Base-by-base conservation (phyloP, 2,888 invertebrate genomes). In the Aphodius sticticus region DNA sequence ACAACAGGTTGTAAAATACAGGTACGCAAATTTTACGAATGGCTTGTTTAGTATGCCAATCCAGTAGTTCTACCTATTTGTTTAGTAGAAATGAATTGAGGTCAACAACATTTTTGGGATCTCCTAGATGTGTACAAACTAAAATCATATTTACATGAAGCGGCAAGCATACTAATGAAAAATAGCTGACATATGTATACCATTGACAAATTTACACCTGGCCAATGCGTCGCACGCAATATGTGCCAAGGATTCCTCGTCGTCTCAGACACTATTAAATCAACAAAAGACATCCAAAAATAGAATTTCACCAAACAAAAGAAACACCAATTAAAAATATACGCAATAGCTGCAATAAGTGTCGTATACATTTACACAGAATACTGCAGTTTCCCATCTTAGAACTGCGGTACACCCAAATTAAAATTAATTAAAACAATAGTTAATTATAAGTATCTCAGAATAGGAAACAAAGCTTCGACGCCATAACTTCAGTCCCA, bases 121-220 rank as follows among this genome's bases (percentile, higher is more conserved):
- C 26, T 1, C 3, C 26, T 2, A 26, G 26, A 26, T 26, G 26
- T 26, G 26, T 2, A 26, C 26, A 26, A 26, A 26, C 26, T 26
- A 3, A 26, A 26, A 26, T 26, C 26, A 26, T 26, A 26, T 26
- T 26, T 26, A 53, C 53, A 12, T 53, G 53, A 7, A 53, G 9
- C 12, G 9, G 9, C 53, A 53, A 5, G 1, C 53, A 5, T 6
- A 53, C 53, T 2, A 12, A 53, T 53, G 53, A 53, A 53, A 53
- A 53, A 53, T 5, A 9, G 53, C 53, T 5, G 53, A 53, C 53
- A 53, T 53, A 53, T 53, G 53, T 7, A 53, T 5, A 53, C 12
- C 53, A 53, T 53, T 53, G 53, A 53, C 53, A 53, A 53, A 53
- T 53, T 53, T 53, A 53, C 53, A 53, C 53, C 53, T 53, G 53